phyloP scores from a whole-genome alignment of 2,797 vertebrate species.

The Liparis tanakae region DNA sequence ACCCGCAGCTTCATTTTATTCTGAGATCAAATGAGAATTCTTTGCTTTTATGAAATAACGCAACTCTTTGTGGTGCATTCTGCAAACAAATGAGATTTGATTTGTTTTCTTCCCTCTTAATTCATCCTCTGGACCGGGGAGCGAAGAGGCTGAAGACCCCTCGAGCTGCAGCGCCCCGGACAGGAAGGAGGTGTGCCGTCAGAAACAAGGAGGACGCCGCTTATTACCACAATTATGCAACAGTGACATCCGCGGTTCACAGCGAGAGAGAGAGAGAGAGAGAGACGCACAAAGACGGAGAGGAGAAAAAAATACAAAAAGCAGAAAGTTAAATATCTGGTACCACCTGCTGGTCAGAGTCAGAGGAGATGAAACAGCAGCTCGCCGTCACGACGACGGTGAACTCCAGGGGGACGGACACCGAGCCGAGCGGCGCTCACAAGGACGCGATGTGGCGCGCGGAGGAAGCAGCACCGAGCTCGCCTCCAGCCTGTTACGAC shows the following conservation, averaged over 20 bases:
- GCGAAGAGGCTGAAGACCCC: not conserved
- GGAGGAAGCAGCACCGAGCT: not conserved
- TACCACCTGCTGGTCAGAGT: constrained; percentile 80
- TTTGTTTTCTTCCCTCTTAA: not conserved
- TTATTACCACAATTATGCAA: not conserved
- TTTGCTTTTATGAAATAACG: no score
- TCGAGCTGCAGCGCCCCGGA: constrained; percentile 1
- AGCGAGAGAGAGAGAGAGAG: constrained; percentile 5
- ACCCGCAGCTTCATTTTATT: not conserved
- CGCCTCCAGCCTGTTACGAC: constrained; percentile 36
- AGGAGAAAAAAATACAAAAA: constrained; percentile 11
- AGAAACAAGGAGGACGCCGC: constrained; percentile 8
- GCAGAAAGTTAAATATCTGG: constrained; percentile 76
- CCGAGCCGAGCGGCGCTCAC: not conserved
- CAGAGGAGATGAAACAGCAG: constrained; percentile 45
- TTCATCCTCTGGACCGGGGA: constrained; percentile 4
- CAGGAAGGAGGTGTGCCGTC: not conserved
- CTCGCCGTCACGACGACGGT: constrained; percentile 5
- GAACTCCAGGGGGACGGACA: not conserved
- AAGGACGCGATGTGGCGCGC: not conserved
- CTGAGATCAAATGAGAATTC: not conserved
- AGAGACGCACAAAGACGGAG: not conserved
- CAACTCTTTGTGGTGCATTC: not conserved
- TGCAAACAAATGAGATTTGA: not conserved
- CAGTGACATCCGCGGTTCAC: not conserved